These are phyloP conservation scores for Grammomys dolichurus DNA, from an alignment of 2,113 vertebrate genomes.

Conservation along the genomic window DNA sequence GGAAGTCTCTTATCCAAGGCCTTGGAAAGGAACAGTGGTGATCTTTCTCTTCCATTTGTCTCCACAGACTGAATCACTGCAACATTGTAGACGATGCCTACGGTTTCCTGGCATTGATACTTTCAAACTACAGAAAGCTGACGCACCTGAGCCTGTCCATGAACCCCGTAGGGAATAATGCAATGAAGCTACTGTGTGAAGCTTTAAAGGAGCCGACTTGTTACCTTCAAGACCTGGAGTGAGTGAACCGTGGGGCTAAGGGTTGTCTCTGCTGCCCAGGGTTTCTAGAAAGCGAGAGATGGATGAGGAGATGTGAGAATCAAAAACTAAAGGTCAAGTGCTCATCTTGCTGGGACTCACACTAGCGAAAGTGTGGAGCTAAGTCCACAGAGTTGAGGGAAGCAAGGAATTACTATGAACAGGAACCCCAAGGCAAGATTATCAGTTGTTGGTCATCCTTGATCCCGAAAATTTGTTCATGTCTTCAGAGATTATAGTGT, in stretches of 20 bases:
- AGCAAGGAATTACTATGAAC: neutral
- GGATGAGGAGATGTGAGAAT: neutral
- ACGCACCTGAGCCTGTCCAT: slow-evolving; percentile 58
- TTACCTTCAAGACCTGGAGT: slow-evolving; percentile 69
- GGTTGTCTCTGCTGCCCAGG: fast-evolving
- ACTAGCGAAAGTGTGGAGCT: neutral
- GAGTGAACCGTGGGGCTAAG: neutral
- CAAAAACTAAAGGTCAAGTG: neutral
- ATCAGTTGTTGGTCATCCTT: neutral
- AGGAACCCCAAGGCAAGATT: neutral
- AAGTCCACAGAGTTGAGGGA: too few relatives aligned
- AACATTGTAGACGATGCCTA: neutral
- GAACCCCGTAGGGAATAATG: neutral
- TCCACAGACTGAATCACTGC: slow-evolving; percentile 44
- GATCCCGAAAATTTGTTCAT: neutral
- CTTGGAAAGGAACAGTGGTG: too few relatives aligned
- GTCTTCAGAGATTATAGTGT: neutral
- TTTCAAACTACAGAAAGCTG: neutral
- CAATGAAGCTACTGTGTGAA: slow-evolving; percentile 33
- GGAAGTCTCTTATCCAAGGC: neutral
- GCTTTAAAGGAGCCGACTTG: neutral
- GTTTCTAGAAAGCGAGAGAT: fast-evolving
- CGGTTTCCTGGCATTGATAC: neutral
- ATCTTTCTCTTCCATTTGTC: too few relatives aligned
- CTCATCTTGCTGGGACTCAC: fast-evolving